Evolutionary conservation across 2,113 vertebrate genomes (phyloP).

Genomic region (Cochlearius cochlearius): DNA sequence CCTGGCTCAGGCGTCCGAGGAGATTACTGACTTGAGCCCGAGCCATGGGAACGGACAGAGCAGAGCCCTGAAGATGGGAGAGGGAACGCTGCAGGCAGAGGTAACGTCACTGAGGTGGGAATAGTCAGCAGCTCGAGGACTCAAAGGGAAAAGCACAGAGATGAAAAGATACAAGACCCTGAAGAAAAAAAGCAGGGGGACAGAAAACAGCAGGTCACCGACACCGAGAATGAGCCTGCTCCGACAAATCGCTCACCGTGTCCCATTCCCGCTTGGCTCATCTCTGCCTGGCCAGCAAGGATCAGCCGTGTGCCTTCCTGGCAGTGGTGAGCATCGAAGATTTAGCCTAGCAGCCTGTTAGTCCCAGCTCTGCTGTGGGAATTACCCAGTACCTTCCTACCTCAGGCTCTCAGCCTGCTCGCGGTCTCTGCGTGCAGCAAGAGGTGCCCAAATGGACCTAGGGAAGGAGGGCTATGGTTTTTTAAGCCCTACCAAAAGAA

Average conservation of each 20-base stretch:
- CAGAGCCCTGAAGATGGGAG: not conserved
- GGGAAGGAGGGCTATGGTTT: fast-evolving
- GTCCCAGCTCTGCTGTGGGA: not conserved
- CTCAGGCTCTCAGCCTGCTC: not conserved
- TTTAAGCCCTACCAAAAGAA: not conserved
- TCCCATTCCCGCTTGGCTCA: not conserved
- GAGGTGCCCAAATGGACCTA: not conserved
- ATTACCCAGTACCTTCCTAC: not conserved
- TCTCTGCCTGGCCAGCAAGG: not conserved
- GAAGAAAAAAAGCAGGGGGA: not conserved
- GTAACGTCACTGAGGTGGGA: not conserved
- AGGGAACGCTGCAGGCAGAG: not conserved
- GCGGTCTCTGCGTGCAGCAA: not conserved
- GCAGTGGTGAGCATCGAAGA: fast-evolving
- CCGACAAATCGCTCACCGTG: not conserved
- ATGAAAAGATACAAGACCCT: not conserved
- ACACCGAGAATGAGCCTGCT: not conserved
- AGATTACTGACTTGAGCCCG: not conserved
- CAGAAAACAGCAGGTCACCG: not conserved
- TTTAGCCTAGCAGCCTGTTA: not conserved
- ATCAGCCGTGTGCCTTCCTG: not conserved
- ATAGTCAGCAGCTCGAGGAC: not conserved
- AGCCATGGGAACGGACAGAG: not conserved
- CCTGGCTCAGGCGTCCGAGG: not conserved
- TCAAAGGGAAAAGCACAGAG: not conserved